Percentiles rank a stretch among this genome's conserved stretches.
phyloP scores from a whole-genome alignment of 2,888 invertebrate genomes.

The Flabesymbios commensalis region DNA sequence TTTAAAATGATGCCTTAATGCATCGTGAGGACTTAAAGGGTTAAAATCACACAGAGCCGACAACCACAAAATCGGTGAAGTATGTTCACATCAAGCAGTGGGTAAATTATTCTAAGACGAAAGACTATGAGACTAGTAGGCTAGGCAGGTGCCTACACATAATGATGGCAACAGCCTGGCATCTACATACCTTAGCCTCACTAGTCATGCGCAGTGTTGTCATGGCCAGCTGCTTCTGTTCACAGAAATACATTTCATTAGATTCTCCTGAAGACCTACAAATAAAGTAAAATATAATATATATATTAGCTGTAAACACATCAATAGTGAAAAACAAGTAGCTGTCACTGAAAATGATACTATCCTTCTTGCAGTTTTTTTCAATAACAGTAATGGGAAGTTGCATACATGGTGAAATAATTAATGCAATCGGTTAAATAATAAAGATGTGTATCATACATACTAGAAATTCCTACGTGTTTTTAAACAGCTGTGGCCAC shows the following conservation, averaged over 20 bases:
- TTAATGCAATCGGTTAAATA: background rate
- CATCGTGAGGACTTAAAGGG: too few species aligned
- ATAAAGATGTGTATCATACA: background rate
- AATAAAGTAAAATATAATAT: background rate
- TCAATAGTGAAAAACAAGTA: conserved; percentile 8
- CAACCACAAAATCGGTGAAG: too few species aligned
- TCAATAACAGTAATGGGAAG: background rate
- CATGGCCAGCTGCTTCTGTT: conserved; percentile 85
- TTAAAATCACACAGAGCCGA: too few species aligned
- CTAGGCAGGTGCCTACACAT: background rate
- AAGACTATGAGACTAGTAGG: background rate
- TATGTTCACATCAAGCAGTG: too few species aligned
- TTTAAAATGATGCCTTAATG: too few species aligned
- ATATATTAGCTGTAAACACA: conserved; percentile 1
- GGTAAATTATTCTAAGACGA: too few species aligned
- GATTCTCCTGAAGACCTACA: conserved; percentile 63
- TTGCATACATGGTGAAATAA: background rate
- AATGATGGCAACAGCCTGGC: background rate
- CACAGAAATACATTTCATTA: conserved; percentile 84
- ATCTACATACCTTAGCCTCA: conserved; percentile 71
- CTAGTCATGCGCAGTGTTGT: conserved; percentile 88
- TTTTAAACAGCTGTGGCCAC: too few species aligned
- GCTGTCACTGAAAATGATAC: too few species aligned
- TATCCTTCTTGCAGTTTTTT: too few species aligned
- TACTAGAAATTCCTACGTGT: too few species aligned